A percentile compares a stretch with the other conserved stretches of the same genome.
phyloP scores from a whole-genome alignment of 2,888 invertebrate species.

The Neelides folsomi region DNA sequence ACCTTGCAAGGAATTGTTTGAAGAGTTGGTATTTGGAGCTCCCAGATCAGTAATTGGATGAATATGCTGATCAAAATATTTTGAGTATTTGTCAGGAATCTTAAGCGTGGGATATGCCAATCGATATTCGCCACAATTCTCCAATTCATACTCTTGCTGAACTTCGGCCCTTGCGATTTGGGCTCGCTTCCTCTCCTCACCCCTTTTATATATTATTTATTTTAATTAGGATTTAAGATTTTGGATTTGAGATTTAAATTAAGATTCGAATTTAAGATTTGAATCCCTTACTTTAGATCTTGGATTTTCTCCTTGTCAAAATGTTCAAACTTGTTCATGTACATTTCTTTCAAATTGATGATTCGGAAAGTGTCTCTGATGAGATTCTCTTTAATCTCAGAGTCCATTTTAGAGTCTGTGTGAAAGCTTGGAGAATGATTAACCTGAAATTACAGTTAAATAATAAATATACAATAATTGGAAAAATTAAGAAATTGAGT shows the following conservation, averaged over 20 bases:
- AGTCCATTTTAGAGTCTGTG: constrained; percentile 71
- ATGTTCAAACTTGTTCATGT: constrained; percentile 56
- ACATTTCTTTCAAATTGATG: constrained; percentile 60
- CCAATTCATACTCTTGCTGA: constrained; percentile 58
- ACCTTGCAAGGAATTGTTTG: too few species aligned
- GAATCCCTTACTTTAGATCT: constrained; percentile 6
- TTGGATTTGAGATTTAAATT: too few species aligned
- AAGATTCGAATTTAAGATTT: too few species aligned
- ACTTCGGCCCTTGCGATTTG: constrained; percentile 35
- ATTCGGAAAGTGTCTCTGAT: constrained; percentile 63
- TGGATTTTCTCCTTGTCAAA: constrained; percentile 58
- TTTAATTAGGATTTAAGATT: too few species aligned
- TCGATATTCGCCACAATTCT: constrained; percentile 60
- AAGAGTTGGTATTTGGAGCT: too few species aligned
- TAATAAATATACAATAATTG: background rate
- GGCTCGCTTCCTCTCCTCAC: background rate
- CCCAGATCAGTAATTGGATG: too few species aligned
- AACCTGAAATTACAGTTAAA: constrained; percentile 43
- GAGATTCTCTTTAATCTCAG: constrained; percentile 69
- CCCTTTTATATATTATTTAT: too few species aligned
- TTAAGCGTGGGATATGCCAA: constrained; percentile 27
- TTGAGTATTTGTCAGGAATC: constrained; percentile 48
- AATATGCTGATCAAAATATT: constrained; percentile 60
- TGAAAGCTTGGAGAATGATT: constrained; percentile 91
- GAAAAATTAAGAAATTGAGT: background rate